Evolutionary conservation across 2,113 vertebrate genomes (phyloP).

Genomic region (Ariopsis seemanni): DNA sequence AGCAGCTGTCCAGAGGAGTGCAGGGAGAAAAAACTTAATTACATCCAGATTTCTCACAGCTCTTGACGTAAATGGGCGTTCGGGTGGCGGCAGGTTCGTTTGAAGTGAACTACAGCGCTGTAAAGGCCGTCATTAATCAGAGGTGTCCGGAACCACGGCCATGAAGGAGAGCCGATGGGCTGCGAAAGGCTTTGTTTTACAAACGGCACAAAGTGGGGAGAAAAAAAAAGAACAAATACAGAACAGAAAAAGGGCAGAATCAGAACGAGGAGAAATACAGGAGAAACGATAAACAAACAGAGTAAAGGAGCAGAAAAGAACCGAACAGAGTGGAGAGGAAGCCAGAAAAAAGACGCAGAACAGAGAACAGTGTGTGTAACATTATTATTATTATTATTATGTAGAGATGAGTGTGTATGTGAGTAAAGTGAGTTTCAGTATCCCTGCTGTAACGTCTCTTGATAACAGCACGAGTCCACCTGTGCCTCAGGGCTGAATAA

Average conservation of each 20-base stretch:
- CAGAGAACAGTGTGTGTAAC: too few species aligned
- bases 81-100: slow-evolving; percentile 17
- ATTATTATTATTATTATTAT: too few species aligned
- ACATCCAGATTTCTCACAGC: slow-evolving; percentile 52
- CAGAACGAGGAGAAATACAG: not conserved
- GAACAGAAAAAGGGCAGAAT: not conserved
- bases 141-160: slow-evolving; percentile 36
- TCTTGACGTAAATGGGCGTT: slow-evolving; percentile 23
- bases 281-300: not conserved
- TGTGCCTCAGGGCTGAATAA: slow-evolving; percentile 24
- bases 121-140: slow-evolving; percentile 49
- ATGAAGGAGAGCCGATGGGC: slow-evolving; percentile 31
- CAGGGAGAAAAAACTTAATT: slow-evolving; percentile 43
- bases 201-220: slow-evolving; percentile 2
- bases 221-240: not conserved
- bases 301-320: too few species aligned
- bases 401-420: too few species aligned
- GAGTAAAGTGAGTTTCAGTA: not conserved
- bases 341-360: too few species aligned
- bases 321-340: not conserved
- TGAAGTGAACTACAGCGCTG: slow-evolving; percentile 47
- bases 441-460: slow-evolving; percentile 39
- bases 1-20: not conserved
- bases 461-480: slow-evolving; percentile 36
- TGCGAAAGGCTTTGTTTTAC: slow-evolving; percentile 17